These are phyloP conservation scores for Idaea straminata DNA, from an alignment of 2,888 invertebrate genomes.

Conservation along the genomic window DNA sequence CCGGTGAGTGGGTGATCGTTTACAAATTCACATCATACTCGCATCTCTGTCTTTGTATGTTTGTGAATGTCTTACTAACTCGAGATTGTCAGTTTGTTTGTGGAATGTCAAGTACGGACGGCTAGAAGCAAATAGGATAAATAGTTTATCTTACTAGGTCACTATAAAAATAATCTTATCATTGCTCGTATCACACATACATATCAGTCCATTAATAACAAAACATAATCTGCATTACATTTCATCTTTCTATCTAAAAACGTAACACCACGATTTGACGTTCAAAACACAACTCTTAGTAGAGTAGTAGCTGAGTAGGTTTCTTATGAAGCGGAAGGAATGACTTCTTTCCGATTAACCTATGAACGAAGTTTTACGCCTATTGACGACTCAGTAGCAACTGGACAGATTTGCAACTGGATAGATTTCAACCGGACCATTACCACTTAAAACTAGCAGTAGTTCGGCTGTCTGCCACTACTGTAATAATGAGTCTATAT, in stretches of 20 bases:
- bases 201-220: neutral
- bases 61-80: constrained; percentile 53
- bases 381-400: no score
- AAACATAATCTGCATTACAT: neutral
- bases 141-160: constrained; percentile 10
- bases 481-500: no score
- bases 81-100: constrained; percentile 19
- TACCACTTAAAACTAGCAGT: no score
- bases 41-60: constrained; percentile 43
- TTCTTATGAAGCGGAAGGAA: no score
- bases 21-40: constrained; percentile 47
- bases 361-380: no score
- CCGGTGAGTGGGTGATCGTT: constrained; percentile 70
- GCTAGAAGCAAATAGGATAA: constrained; percentile 2
- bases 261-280: neutral
- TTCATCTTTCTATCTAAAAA: neutral
- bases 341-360: no score
- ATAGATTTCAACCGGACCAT: no score
- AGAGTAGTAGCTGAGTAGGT: no score
- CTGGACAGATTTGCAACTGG: no score
- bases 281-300: neutral
- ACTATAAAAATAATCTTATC: neutral
- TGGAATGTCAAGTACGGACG: constrained; percentile 13
- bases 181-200: neutral
- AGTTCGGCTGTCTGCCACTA: no score